phyloP scores from a whole-genome alignment of 2,797 vertebrate species.

The Setipinna tenuifilis region DNA sequence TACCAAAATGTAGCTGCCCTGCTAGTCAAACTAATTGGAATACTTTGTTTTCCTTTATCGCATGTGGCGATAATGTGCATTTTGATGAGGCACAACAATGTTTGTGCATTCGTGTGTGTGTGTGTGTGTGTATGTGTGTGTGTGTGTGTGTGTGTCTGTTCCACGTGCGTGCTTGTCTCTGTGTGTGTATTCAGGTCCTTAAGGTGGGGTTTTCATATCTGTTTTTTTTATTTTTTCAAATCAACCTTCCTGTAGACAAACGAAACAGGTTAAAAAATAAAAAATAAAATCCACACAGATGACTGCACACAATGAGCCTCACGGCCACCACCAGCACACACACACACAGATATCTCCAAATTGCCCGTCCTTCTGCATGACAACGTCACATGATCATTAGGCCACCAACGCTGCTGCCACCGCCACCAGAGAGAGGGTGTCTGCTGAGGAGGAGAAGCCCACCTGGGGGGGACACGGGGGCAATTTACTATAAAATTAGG shows the following conservation, averaged over 20 bases:
- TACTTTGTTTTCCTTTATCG: constrained; percentile 12
- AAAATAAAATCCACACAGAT: background rate
- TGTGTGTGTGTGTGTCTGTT: constrained; percentile 6
- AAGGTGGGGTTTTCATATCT: background rate
- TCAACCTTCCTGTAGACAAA: background rate
- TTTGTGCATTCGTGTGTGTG: background rate
- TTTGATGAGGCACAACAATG: background rate
- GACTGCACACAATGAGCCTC: too few species aligned
- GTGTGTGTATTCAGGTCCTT: background rate
- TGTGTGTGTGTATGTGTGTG: constrained; percentile 3
- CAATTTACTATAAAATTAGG: constrained; percentile 55
- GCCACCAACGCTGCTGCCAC: background rate
- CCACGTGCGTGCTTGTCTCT: background rate
- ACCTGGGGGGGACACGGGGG: constrained; percentile 30
- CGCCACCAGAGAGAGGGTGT: background rate
- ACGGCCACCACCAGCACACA: too few species aligned
- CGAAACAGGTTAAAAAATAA: background rate
- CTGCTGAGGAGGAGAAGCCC: constrained; percentile 7
- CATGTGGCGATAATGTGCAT: background rate
- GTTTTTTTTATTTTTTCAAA: background rate
- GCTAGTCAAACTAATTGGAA: constrained; percentile 21
- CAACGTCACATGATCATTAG: constrained; percentile 31
- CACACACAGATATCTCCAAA: background rate
- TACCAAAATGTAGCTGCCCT: background rate
- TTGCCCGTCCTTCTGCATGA: constrained; percentile 24